phyloP scores from a whole-genome alignment of 1,140 invertebrate genomes.

The Pollicipes pollicipes region DNA sequence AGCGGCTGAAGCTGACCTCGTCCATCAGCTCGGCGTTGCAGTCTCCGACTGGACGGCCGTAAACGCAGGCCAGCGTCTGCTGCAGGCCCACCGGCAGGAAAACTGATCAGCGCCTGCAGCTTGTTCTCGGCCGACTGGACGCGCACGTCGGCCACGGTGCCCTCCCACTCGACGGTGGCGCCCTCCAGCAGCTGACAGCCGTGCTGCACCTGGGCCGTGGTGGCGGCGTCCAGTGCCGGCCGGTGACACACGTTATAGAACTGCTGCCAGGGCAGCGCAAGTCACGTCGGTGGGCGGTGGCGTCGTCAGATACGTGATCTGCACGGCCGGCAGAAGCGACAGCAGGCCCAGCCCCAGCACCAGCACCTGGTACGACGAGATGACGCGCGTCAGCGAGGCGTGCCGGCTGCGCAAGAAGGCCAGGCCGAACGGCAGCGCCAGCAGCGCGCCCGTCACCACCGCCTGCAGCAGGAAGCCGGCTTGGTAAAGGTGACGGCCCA shows the following conservation, averaged over 20 bases:
- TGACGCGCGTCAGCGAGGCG: conserved; percentile 24
- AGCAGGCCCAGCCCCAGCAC: conserved; percentile 27
- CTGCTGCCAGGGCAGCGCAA: conserved; percentile 49
- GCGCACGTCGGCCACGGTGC: conserved; percentile 44
- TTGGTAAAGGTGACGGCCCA: conserved; percentile 44
- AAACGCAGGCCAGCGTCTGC: conserved; percentile 42
- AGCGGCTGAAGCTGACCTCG: conserved; percentile 9
- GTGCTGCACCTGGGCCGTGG: conserved; percentile 43
- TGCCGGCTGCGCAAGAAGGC: conserved; percentile 28
- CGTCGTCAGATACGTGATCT: background rate
- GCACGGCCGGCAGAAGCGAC: background rate
- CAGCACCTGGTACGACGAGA: conserved; percentile 35
- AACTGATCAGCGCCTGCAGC: conserved; percentile 32
- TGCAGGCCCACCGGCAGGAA: conserved; percentile 38
- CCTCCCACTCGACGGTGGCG: conserved; percentile 46
- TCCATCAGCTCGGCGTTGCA: conserved; percentile 19
- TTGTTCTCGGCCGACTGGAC: conserved; percentile 41
- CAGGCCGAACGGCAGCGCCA: conserved; percentile 33
- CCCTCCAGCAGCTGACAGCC: conserved; percentile 47
- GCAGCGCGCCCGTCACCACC: conserved; percentile 34
- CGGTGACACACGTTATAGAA: conserved; percentile 50
- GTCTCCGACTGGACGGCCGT: conserved; percentile 41
- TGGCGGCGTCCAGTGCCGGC: conserved; percentile 43
- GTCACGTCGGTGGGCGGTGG: conserved; percentile 40
- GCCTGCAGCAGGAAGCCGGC: conserved; percentile 41